phyloP scores from a whole-genome alignment of 2,113 vertebrate species.

The Ptyas mucosa region DNA sequence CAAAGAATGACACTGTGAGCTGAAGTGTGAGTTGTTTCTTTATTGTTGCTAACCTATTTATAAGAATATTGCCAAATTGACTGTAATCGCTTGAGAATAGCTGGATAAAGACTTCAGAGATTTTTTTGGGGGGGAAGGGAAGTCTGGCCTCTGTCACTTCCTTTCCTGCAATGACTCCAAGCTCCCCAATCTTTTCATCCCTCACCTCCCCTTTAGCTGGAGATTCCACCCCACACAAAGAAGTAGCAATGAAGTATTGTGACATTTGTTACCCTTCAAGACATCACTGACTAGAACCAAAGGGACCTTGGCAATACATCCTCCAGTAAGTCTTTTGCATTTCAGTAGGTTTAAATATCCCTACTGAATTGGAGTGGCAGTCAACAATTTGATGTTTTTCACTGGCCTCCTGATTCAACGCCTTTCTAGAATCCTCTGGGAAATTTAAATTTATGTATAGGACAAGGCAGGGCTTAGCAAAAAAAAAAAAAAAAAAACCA shows the following conservation, averaged over 20 bases:
- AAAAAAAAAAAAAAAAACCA: too few species aligned
- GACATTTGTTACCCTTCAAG: not conserved
- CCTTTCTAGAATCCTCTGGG: not conserved
- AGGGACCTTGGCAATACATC: not conserved
- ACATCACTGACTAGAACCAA: not conserved
- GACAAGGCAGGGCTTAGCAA: not conserved
- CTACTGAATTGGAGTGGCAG: not conserved
- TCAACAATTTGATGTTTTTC: not conserved
- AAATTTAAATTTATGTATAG: not conserved
- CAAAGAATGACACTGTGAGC: too few species aligned
- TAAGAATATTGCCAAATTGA: too few species aligned
- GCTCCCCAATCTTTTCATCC: too few species aligned
- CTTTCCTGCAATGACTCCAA: too few species aligned
- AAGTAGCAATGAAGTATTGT: not conserved
- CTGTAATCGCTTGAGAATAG: too few species aligned
- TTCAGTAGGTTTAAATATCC: not conserved
- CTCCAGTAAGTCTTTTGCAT: not conserved
- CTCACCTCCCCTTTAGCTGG: too few species aligned
- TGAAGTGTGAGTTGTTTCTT: too few species aligned
- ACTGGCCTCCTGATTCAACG: not conserved
- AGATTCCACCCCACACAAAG: not conserved
- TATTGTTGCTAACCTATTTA: too few species aligned
- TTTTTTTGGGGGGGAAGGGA: too few species aligned
- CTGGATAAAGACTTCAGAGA: too few species aligned
- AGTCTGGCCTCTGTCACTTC: too few species aligned